Evolutionary conservation across 2,113 vertebrate genomes (phyloP).

Genomic region (Mixornis gularis): DNA sequence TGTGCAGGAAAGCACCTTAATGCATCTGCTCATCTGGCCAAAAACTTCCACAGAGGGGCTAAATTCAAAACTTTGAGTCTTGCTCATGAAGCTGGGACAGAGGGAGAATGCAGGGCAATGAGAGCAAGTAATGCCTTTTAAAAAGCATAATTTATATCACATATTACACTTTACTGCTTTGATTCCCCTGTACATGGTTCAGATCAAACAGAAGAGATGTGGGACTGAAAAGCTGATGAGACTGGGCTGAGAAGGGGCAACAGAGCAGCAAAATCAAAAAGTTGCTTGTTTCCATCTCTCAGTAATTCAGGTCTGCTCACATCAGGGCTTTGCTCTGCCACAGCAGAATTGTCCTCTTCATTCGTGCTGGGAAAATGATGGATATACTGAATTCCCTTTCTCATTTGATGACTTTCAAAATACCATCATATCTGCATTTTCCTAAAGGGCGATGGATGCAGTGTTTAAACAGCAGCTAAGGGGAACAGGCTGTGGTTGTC

Average conservation of each 20-base stretch:
- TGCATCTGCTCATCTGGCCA: background rate
- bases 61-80: background rate
- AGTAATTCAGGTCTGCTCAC: background rate
- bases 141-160: background rate
- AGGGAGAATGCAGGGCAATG: background rate
- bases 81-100: background rate
- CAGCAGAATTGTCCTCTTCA: background rate
- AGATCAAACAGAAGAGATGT: background rate
- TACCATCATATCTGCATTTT: background rate
- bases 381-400: background rate
- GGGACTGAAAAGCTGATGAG: background rate
- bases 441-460: background rate
- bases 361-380: background rate
- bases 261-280: background rate
- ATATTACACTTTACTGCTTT: background rate
- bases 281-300: background rate
- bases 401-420: background rate
- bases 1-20: constrained; percentile 27
- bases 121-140: background rate
- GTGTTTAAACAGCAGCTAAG: background rate
- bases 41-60: background rate
- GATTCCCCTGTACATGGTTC: background rate
- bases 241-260: background rate
- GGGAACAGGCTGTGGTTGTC: background rate
- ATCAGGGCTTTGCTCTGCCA: background rate